Base-by-base conservation (phyloP, 1,140 invertebrate genomes). In the Tribolium castaneum region DNA sequence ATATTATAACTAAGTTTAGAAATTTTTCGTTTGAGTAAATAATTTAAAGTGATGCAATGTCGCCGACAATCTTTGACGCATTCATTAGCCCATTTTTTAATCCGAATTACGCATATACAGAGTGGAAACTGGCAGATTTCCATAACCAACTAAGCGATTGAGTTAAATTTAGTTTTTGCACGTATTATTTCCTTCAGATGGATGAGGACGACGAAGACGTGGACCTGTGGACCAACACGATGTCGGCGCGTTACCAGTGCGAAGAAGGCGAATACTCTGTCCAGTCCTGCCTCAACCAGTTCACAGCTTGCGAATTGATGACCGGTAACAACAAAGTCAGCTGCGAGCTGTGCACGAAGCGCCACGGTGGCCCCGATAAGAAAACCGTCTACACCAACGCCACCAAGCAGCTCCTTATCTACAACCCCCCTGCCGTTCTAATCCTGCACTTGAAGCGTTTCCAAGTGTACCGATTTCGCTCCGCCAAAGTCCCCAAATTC, bases 361-460 rank as follows among this genome's bases (percentile, higher is more conserved):
- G 90, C n/a, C 92, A 92, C 78, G 90, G 89, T 7, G 86, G 87
- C 22, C 88, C 90, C 77, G 88, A 89, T 14, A 91, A 90, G 34
- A 94, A 96, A 84, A 93, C 93, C 14, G 92, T 97, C 0, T 96
- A 95, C 84, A 97, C 94, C 0, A 94, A 95, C 85, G 96, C 97
- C 35, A 95, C 93, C 1, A 98, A 98, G 86, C 95, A 98, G 85
- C 93, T 98, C 84, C 89, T 98, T 1, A 93, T 99, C 9, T 95
- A 94, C 75, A 92, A 91, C 83, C 96, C 97, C 25, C 98, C 98
- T 1, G 93, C 96, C 3, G 92, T 99, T 75, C 90, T 99, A 0
- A 99, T 99, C 30, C 87, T 99, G 13, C 98, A 99, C 86, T 87
- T 99, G 54, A 99, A 99, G 87, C 87, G 98, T 30, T 96, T 96